A percentile compares a stretch with the other conserved stretches of the same genome.
These are phyloP conservation scores for Cephalopterus ornatus DNA, from an alignment of 2,113 vertebrate genomes.

Conservation along the genomic window DNA sequence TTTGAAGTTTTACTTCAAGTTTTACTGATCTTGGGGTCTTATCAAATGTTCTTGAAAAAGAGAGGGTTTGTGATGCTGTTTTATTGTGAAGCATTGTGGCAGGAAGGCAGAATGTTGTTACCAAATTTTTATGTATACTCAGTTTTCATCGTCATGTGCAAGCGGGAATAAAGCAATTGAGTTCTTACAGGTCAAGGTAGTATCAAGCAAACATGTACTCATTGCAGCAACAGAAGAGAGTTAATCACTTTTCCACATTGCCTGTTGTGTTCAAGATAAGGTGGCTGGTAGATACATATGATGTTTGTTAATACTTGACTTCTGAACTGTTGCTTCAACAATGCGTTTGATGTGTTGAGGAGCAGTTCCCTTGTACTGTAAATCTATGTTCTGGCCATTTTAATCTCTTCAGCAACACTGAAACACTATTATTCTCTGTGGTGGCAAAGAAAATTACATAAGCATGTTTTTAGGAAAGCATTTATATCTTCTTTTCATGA, in stretches of 20 bases:
- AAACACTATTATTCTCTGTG: background rate
- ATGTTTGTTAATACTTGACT: background rate
- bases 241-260: background rate
- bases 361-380: background rate
- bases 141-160: background rate
- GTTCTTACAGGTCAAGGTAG: background rate
- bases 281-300: background rate
- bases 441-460: background rate
- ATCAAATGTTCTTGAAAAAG: background rate
- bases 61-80: background rate
- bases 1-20: conserved; percentile 55
- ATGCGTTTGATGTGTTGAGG: background rate
- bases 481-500: background rate
- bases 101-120: background rate
- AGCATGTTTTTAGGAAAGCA: background rate
- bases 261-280: background rate
- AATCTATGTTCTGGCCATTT: background rate
- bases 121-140: background rate
- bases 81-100: background rate
- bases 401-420: background rate
- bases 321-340: background rate
- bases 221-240: background rate
- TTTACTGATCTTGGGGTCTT: background rate
- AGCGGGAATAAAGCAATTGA: background rate
- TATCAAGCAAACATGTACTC: background rate